These are phyloP conservation scores for Epistrophella euchroma DNA, from an alignment of 2,888 invertebrate species.

Conservation along the genomic window DNA sequence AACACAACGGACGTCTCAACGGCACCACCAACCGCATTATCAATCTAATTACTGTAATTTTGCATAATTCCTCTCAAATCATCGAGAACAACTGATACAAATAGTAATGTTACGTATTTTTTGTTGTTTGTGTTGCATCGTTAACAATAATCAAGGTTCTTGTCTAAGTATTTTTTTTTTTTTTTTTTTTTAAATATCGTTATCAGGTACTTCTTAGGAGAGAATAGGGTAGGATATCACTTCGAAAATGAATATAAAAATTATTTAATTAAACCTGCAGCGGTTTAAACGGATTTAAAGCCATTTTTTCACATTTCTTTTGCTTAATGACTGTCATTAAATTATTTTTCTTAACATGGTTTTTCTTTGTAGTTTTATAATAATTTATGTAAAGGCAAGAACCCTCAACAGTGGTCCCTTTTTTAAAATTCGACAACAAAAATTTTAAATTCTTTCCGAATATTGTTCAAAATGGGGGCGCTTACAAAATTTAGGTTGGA, in stretches of 20 bases:
- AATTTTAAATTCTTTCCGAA: too few relatives aligned
- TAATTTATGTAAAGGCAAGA: not conserved
- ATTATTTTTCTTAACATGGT: constrained; percentile 3
- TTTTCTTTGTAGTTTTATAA: not conserved
- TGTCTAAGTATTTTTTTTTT: constrained; percentile 7
- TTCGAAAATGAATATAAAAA: constrained; percentile 14
- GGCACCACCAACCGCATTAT: constrained; percentile 56
- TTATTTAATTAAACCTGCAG: constrained; percentile 46
- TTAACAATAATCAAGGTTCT: constrained; percentile 54
- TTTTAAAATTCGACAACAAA: too few relatives aligned
- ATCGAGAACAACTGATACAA: constrained; percentile 48
- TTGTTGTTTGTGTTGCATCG: not conserved
- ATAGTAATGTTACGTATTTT: constrained; percentile 33
- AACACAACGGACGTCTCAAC: constrained; percentile 7
- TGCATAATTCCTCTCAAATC: constrained; percentile 69
- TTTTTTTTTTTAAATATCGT: constrained; percentile 12
- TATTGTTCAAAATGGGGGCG: too few relatives aligned
- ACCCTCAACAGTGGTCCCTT: too few relatives aligned
- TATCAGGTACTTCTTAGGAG: constrained; percentile 54
- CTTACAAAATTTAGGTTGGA: too few relatives aligned
- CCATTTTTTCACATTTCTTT: not conserved
- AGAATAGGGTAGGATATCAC: constrained; percentile 14
- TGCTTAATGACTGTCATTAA: constrained; percentile 24
- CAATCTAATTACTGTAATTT: constrained; percentile 66
- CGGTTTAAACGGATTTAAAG: not conserved